phyloP scores from a whole-genome alignment of 2,797 vertebrate species.

The Esox masquinongy region DNA sequence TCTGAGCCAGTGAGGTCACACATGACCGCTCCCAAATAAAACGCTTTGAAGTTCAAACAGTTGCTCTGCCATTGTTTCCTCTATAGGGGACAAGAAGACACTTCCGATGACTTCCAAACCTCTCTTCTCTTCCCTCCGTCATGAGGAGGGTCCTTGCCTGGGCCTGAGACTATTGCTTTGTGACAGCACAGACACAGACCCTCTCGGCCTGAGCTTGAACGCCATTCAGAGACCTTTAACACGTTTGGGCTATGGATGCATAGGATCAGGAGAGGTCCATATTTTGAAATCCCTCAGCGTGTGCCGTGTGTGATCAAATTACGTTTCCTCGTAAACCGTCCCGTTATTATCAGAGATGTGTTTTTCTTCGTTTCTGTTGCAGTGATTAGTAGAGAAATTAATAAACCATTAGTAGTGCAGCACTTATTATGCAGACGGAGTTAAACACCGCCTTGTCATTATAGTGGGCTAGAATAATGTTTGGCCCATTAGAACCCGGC shows the following conservation, averaged over 20 bases:
- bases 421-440: slow-evolving; percentile 69
- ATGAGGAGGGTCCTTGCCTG: slow-evolving; percentile 47
- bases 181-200: background rate
- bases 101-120: slow-evolving; percentile 68
- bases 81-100: slow-evolving; percentile 56
- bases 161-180: slow-evolving; percentile 38
- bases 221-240: background rate
- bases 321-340: slow-evolving; percentile 24
- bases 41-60: slow-evolving; percentile 68
- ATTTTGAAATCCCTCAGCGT: too few species aligned
- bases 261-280: background rate
- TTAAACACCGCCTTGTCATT: slow-evolving; percentile 73
- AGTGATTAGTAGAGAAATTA: slow-evolving; percentile 56
- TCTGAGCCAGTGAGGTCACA: slow-evolving; percentile 62
- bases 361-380: slow-evolving; percentile 51
- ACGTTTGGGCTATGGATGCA: background rate
- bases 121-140: slow-evolving; percentile 48
- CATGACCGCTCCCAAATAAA: slow-evolving; percentile 65
- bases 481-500: slow-evolving; percentile 73
- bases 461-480: slow-evolving; percentile 75
- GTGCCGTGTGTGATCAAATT: slow-evolving; percentile 31
- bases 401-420: slow-evolving; percentile 73
- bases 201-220: background rate
- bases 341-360: slow-evolving; percentile 2
- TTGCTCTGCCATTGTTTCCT: slow-evolving; percentile 31